phyloP scores from a whole-genome alignment of 1,140 invertebrate genomes.

The Potamilus streckersoni region DNA sequence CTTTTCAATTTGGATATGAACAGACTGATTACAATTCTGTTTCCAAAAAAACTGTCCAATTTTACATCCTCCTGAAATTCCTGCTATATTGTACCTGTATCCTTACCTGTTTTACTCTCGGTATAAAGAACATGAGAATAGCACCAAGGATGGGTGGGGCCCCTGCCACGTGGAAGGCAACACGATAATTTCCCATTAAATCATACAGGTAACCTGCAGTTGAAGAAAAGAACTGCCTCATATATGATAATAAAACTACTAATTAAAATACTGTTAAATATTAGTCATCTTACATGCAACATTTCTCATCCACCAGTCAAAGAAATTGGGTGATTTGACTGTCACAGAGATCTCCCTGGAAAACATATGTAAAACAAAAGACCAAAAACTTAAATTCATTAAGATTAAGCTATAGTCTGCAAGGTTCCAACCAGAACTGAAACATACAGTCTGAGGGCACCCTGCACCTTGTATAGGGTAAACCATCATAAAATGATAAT shows the following conservation, averaged over 20 bases:
- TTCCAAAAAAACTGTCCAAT: too few species aligned
- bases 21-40: too few species aligned
- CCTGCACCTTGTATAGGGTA: too few species aligned
- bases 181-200: constrained; percentile 74
- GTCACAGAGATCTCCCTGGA: background rate
- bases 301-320: background rate
- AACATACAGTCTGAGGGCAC: too few species aligned
- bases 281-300: background rate
- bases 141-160: constrained; percentile 86
- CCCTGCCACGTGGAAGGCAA: constrained; percentile 86
- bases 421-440: too few species aligned
- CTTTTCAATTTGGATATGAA: too few species aligned
- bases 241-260: constrained; percentile 1
- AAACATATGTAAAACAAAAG: background rate
- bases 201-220: constrained; percentile 72
- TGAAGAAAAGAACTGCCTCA: constrained; percentile 10
- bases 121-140: constrained; percentile 80
- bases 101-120: constrained; percentile 70
- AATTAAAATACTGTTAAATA: background rate
- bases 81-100: too few species aligned
- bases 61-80: too few species aligned
- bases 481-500: too few species aligned
- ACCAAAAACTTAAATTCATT: too few species aligned
- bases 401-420: too few species aligned
- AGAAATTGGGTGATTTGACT: background rate